phyloP scores from a whole-genome alignment of 2,888 invertebrate species.

The Hyppa rectilinea region DNA sequence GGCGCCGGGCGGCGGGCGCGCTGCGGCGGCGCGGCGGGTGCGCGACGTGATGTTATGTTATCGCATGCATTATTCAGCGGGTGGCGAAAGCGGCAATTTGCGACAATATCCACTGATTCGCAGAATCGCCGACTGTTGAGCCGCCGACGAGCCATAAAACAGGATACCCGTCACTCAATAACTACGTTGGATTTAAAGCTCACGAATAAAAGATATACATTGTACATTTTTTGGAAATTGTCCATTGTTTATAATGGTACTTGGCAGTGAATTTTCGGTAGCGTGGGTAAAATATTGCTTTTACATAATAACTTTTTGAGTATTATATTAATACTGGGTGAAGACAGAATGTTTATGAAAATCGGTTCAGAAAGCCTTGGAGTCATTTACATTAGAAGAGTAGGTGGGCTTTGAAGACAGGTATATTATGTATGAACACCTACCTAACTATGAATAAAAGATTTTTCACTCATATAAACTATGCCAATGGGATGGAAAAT shows the following conservation, averaged over 20 bases:
- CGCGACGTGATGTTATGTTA: slow-evolving; percentile 89
- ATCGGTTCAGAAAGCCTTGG: slow-evolving; percentile 22
- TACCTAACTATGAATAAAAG: slow-evolving; percentile 29
- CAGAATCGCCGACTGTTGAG: slow-evolving; percentile 86
- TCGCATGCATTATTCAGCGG: slow-evolving; percentile 90
- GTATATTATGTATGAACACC: slow-evolving; percentile 27
- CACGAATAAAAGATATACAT: slow-evolving; percentile 62
- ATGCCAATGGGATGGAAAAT: slow-evolving; percentile 27
- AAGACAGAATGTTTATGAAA: slow-evolving; percentile 50
- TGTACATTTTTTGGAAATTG: slow-evolving; percentile 60
- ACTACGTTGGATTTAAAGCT: slow-evolving; percentile 84
- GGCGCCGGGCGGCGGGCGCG: slow-evolving; percentile 68
- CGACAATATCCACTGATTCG: slow-evolving; percentile 90
- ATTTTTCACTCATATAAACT: slow-evolving; percentile 20
- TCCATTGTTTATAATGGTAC: slow-evolving; percentile 58
- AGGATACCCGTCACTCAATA: slow-evolving; percentile 88
- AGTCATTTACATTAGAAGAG: slow-evolving; percentile 30
- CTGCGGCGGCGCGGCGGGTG: slow-evolving; percentile 70
- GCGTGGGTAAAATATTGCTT: slow-evolving; percentile 38
- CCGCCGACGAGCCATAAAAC: slow-evolving; percentile 87
- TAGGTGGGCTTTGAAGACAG: slow-evolving; percentile 39
- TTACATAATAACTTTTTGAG: slow-evolving; percentile 45
- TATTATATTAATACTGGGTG: slow-evolving; percentile 35
- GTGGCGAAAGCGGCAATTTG: slow-evolving; percentile 91
- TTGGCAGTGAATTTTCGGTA: slow-evolving; percentile 39